Evolutionary conservation across 2,797 vertebrate species (phyloP).

Genomic region (Sphenopsis melanotis): DNA sequence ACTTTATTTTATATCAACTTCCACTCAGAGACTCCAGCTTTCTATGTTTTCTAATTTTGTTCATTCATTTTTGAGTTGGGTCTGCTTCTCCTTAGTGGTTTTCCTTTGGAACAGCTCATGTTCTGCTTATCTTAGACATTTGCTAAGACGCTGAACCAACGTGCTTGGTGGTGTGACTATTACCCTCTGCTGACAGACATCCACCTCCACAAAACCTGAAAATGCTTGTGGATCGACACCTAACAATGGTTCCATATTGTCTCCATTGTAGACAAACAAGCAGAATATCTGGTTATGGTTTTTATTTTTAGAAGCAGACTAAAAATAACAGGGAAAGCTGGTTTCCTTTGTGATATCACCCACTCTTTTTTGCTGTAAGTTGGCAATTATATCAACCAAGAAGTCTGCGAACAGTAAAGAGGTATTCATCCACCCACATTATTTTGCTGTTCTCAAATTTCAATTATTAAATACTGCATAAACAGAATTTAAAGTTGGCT

Average conservation of each 20-base stretch:
- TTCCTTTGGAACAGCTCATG: not conserved
- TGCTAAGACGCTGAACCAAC: rapidly evolving
- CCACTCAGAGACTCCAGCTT: not conserved
- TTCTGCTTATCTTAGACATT: not conserved
- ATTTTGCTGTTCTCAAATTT: not conserved
- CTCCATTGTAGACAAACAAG: not conserved
- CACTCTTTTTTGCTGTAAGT: not conserved
- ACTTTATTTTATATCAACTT: not conserved
- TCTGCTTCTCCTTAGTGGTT: not conserved
- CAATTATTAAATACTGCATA: not conserved
- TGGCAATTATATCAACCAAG: not conserved
- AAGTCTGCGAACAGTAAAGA: not conserved
- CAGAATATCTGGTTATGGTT: not conserved
- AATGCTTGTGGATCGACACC: rapidly evolving
- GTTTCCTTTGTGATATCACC: not conserved
- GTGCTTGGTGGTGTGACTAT: not conserved
- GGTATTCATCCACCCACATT: not conserved
- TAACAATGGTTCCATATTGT: not conserved
- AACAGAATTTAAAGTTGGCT: not conserved
- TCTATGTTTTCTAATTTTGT: not conserved
- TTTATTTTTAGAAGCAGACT: not conserved
- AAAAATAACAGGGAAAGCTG: not conserved
- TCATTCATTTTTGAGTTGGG: not conserved
- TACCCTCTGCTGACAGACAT: not conserved
- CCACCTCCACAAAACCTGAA: not conserved